A percentile compares a stretch with the other conserved stretches of the same genome.
These are phyloP conservation scores for Andrena camellia DNA, from an alignment of 2,888 invertebrate genomes.

Conservation along the genomic window DNA sequence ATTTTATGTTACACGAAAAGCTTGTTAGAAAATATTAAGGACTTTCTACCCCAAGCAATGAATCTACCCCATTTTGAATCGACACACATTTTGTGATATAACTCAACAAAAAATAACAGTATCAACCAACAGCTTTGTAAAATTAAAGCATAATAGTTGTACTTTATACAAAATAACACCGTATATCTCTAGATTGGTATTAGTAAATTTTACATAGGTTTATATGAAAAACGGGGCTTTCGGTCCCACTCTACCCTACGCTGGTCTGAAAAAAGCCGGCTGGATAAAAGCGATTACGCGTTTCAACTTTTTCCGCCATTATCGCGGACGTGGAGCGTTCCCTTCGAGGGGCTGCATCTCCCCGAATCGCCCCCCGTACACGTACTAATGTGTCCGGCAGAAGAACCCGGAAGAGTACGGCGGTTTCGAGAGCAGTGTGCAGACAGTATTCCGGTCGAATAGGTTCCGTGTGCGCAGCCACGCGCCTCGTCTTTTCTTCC, in stretches of 20 bases:
- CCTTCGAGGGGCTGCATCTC: conserved; percentile 24
- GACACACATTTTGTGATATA: no score
- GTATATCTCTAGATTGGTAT: no score
- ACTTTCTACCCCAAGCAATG: no score
- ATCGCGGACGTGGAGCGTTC: conserved; percentile 32
- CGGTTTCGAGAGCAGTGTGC: conserved; percentile 54
- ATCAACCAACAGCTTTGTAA: no score
- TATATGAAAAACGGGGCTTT: no score
- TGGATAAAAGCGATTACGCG: conserved; percentile 20
- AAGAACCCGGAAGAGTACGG: conserved; percentile 21
- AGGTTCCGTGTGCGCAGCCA: conserved; percentile 44
- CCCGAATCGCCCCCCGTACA: conserved; percentile 38
- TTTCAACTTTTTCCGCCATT: conserved; percentile 37
- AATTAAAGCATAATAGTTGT: no score
- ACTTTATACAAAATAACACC: no score
- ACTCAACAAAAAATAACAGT: no score
- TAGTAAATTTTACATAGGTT: no score
- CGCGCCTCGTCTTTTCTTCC: conserved; percentile 32
- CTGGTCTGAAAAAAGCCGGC: no score
- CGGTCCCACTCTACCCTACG: not conserved
- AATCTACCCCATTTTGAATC: no score
- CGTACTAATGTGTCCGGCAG: conserved; percentile 41
- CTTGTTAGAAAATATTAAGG: not conserved
- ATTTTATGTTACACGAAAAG: no score
- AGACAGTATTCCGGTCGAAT: conserved; percentile 47